These are phyloP conservation scores for Bugula neritina DNA, from an alignment of 2,888 invertebrate species.

Conservation along the genomic window DNA sequence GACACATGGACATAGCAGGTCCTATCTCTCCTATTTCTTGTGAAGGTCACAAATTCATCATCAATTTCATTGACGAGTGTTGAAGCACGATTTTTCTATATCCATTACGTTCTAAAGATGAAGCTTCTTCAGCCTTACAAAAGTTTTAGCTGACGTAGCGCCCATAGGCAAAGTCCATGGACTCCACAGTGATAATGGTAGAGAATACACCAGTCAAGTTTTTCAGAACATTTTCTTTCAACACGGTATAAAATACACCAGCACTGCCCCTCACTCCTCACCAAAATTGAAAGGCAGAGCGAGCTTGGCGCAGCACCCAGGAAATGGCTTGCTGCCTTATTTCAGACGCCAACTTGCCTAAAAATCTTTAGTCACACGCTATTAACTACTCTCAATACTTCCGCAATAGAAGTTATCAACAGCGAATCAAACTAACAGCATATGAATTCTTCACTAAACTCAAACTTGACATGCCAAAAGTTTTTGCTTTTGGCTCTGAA, in stretches of 20 bases:
- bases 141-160: slow-evolving; percentile 27
- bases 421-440: background rate
- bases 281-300: background rate
- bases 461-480: background rate
- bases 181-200: background rate
- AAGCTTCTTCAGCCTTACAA: slow-evolving; percentile 28
- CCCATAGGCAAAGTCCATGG: background rate
- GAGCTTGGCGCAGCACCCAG: background rate
- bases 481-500: background rate
- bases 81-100: slow-evolving; percentile 30
- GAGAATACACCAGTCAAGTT: background rate
- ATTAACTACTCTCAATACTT: background rate
- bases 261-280: background rate
- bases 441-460: background rate
- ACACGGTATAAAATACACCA: background rate
- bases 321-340: slow-evolving; percentile 9
- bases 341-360: background rate
- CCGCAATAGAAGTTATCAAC: slow-evolving; percentile 1
- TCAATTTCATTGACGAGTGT: slow-evolving; percentile 31
- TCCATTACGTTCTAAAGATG: slow-evolving; percentile 30
- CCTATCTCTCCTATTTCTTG: slow-evolving; percentile 29
- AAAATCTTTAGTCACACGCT: background rate
- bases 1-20: slow-evolving; percentile 30
- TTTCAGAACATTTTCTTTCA: background rate
- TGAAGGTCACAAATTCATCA: slow-evolving; percentile 31